phyloP scores from a whole-genome alignment of 2,113 vertebrate species.

The Heterochromis multidens region DNA sequence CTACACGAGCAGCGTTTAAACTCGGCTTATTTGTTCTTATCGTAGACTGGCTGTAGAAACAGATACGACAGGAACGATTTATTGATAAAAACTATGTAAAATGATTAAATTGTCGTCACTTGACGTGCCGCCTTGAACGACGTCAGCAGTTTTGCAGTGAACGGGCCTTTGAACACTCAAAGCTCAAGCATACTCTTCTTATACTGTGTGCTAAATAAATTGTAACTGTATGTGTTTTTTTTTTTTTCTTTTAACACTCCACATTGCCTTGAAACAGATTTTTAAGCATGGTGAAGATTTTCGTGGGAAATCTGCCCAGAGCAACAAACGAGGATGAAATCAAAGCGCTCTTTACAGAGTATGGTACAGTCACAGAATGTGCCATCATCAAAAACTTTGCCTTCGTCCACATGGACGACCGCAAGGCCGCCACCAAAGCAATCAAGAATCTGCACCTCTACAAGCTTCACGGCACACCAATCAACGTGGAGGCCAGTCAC shows the following conservation, averaged over 20 bases:
- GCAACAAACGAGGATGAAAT: slow-evolving; percentile 75
- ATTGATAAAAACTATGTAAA: not conserved
- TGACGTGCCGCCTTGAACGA: not conserved
- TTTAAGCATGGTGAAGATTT: slow-evolving; percentile 77
- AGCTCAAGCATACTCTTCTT: not conserved
- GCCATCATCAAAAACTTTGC: slow-evolving; percentile 79
- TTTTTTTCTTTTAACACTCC: not conserved
- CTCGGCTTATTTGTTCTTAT: not conserved
- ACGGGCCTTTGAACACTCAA: not conserved
- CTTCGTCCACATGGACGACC: slow-evolving; percentile 81
- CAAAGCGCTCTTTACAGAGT: slow-evolving; percentile 67
- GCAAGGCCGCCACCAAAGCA: slow-evolving; percentile 75
- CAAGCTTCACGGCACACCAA: slow-evolving; percentile 76
- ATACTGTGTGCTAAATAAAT: accelerated
- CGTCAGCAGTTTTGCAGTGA: accelerated
- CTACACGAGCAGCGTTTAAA: not conserved
- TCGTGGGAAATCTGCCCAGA: slow-evolving; percentile 76
- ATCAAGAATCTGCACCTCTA: slow-evolving; percentile 74
- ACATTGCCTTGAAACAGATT: slow-evolving; percentile 17
- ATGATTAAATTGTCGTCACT: accelerated
- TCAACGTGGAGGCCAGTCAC: slow-evolving; percentile 79
- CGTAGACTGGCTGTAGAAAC: accelerated
- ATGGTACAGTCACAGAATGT: slow-evolving; percentile 76
- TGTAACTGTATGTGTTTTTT: accelerated
- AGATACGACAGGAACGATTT: accelerated